Evolutionary conservation across 2,113 vertebrate genomes (phyloP).

Genomic region (Eulacestoma nigropectus): DNA sequence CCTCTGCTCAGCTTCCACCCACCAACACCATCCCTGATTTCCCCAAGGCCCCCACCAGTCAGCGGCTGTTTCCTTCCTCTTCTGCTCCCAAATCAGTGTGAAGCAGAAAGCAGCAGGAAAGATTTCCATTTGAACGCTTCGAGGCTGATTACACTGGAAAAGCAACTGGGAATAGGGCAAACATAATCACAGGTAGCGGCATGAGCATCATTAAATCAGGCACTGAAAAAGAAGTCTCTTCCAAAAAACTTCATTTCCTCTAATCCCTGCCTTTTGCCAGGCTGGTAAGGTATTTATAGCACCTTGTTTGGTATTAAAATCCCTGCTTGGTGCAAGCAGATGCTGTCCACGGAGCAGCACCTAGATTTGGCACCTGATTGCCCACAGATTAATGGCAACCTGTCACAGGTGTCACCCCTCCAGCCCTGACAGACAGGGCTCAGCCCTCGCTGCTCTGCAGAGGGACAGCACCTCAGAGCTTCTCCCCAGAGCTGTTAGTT

Average conservation of each 20-base stretch:
- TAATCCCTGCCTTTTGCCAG: not conserved
- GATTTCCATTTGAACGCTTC: not conserved
- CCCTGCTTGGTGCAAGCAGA: not conserved
- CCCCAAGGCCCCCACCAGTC: not conserved
- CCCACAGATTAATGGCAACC: not conserved
- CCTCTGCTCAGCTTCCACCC: not conserved
- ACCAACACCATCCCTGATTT: not conserved
- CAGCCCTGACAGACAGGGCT: not conserved
- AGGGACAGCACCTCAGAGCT: not conserved
- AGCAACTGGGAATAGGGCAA: not conserved
- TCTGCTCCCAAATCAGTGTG: not conserved
- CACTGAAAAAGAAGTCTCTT: not conserved
- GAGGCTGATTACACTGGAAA: constrained; percentile 3
- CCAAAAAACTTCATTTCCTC: not conserved
- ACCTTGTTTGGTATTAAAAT: not conserved
- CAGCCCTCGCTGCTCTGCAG: not conserved
- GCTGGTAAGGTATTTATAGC: not conserved
- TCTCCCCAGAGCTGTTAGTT: not conserved
- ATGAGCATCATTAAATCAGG: not conserved
- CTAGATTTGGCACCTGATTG: fast-evolving
- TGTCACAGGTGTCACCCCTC: not conserved
- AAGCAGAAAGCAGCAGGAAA: not conserved
- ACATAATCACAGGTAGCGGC: not conserved
- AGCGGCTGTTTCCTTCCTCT: not conserved
- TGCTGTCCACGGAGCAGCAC: not conserved